Evolutionary conservation across 2,797 vertebrate genomes (phyloP).

Genomic region (Erethizon dorsatum): DNA sequence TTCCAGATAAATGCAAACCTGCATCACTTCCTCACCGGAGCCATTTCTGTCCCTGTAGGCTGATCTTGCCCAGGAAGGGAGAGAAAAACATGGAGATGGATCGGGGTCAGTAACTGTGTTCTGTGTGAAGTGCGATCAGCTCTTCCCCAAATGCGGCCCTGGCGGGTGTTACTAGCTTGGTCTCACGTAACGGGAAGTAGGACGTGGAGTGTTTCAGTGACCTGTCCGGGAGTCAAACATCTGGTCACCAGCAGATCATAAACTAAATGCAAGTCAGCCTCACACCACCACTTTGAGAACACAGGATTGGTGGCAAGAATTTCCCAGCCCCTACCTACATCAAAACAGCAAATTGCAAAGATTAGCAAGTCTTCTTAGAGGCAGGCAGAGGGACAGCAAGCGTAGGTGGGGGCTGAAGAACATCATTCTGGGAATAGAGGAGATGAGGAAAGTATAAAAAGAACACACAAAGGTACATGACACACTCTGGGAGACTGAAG

Average conservation of each 20-base stretch:
- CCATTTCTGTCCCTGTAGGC: background rate
- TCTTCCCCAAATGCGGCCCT: background rate
- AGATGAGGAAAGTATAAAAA: background rate
- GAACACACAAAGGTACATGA: background rate
- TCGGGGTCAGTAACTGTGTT: fast-evolving
- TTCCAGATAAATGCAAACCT: background rate
- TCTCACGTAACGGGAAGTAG: background rate
- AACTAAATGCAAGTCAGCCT: background rate
- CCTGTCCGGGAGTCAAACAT: background rate
- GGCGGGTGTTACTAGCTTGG: background rate
- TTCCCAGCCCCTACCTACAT: background rate
- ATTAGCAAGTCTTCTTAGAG: background rate
- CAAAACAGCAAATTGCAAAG: background rate
- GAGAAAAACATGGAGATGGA: background rate
- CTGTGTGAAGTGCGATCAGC: background rate
- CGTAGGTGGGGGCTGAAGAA: background rate
- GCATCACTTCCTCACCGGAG: background rate
- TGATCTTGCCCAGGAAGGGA: background rate
- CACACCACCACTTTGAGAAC: background rate
- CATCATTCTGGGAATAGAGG: background rate
- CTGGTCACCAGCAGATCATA: background rate
- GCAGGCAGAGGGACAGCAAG: background rate
- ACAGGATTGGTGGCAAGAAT: background rate
- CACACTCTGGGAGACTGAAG: background rate
- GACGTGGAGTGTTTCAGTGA: background rate